Evolutionary conservation across 1,140 invertebrate genomes (phyloP), one percentile per base, ranked within the genome.

Genomic region (Hypothenemus hampei): DNA sequence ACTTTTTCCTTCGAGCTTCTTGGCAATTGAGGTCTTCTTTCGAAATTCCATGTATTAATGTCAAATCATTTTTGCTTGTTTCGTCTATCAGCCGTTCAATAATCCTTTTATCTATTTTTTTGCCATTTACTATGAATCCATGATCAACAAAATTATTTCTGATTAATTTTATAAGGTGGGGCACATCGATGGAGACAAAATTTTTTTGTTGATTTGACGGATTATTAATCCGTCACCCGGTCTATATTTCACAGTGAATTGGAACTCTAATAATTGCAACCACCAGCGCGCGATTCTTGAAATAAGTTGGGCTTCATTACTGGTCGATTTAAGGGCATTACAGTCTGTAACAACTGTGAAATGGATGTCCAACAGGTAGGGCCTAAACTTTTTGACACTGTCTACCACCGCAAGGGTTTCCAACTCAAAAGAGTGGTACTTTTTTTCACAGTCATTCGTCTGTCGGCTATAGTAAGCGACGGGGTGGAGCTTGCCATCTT

Each of bases 261-360:
- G 5, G 24, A 6, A 43, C 16, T 11, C 35, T 6, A 13, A 16
- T 37, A 37, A 2, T 6, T 11, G 11, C 2, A 37, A 16, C 26
- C 26, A 31, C 26, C 26, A 31, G 26, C 26, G 26, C 2, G 3
- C 26, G 10, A 31, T 31, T 3, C 26, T 31, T 11, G 68, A 63
- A 16, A 62, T 58, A 5, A 72, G 31, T 45, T 73, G 69, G 2
- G 66, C 70, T 59, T 72, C 70, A 4, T 24, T 53, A 43, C 65
- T 57, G 13, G 69, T 69, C 4, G 64, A 58, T 23, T 69, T 69
- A 0, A 74, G 47, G 0, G 68, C 69, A 15, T 65, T 66, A 47
- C 70, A 73, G 65, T 62, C 72, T 4, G 49, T 72, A 37, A 70
- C 61, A 33, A 65, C 61, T 39, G 36, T 67, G 31, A 74, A 75